Evolutionary conservation across 2,888 invertebrate genomes (phyloP).

Genomic region (Drosophila merina): DNA sequence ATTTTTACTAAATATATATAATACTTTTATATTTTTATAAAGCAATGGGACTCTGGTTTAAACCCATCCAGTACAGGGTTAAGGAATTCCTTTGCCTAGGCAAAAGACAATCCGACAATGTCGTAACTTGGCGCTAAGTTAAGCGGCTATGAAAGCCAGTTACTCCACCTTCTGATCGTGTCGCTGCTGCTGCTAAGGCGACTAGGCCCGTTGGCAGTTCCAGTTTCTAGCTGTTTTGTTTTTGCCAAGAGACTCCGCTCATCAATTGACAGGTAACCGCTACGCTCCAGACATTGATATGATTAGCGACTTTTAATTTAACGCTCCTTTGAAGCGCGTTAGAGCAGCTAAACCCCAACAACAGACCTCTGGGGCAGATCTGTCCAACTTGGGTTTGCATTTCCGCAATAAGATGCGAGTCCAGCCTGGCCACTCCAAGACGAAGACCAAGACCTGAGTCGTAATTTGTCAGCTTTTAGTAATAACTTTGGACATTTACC

Average conservation of each 20-base stretch:
- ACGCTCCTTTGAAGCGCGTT: conserved; percentile 49
- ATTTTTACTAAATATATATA: neutral
- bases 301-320: conserved; percentile 65
- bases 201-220: conserved; percentile 42
- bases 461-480: conserved; percentile 80
- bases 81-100: conserved; percentile 42
- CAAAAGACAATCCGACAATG: conserved; percentile 47
- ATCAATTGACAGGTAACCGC: conserved; percentile 72
- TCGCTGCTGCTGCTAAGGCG: conserved; percentile 19
- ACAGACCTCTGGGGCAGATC: conserved; percentile 23
- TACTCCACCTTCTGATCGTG: conserved; percentile 33
- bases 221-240: conserved; percentile 43
- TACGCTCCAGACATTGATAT: conserved; percentile 69
- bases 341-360: conserved; percentile 26
- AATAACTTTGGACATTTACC: conserved; percentile 78
- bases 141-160: conserved; percentile 50
- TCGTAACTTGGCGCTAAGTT: conserved; percentile 48
- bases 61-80: conserved; percentile 10
- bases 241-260: conserved; percentile 20
- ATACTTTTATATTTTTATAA: neutral
- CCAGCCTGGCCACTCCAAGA: conserved; percentile 24
- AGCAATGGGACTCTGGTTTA: no score
- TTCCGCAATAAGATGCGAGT: conserved; percentile 52
- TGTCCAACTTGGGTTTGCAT: conserved; percentile 33
- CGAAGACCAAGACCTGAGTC: conserved; percentile 49